A percentile compares a stretch with the other conserved stretches of the same genome.
phyloP scores from a whole-genome alignment of 2,797 vertebrate species.

The Tauraco hartlaubi region DNA sequence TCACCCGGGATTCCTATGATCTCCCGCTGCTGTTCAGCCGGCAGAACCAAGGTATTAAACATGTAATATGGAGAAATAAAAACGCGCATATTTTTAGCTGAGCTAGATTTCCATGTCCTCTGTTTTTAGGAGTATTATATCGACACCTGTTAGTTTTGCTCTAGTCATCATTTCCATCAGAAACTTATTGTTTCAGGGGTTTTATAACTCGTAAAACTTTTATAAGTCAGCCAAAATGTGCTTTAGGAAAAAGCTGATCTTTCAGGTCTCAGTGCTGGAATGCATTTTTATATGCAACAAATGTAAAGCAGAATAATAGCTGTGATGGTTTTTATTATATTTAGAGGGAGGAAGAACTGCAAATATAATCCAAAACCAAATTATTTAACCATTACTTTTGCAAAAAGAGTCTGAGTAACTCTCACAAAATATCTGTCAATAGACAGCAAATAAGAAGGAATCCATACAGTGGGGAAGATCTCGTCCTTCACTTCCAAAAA shows the following conservation, averaged over 20 bases:
- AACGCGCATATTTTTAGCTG: not conserved
- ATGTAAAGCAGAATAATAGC: not conserved
- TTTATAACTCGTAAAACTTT: constrained; percentile 43
- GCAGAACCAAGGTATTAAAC: not conserved
- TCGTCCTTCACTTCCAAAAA: not conserved
- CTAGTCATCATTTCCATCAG: constrained; percentile 45
- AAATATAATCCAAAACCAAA: constrained; percentile 35
- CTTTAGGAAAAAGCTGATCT: constrained; percentile 38
- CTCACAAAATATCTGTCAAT: not conserved
- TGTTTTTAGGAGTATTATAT: not conserved
- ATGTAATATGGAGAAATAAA: not conserved
- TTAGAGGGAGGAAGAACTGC: constrained; percentile 1
- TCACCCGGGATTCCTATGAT: not conserved
- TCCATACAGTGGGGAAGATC: not conserved
- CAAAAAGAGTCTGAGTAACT: not conserved
- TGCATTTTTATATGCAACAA: constrained; percentile 24
- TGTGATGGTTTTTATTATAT: not conserved
- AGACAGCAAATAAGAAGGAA: not conserved
- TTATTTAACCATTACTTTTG: not conserved
- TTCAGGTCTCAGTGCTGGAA: not conserved
- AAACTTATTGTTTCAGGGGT: constrained; percentile 9
- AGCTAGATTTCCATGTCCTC: not conserved
- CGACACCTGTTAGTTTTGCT: constrained; percentile 46
- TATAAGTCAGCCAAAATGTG: constrained; percentile 7
- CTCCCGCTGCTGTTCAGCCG: not conserved